Percentiles rank a stretch among this genome's conserved stretches.
These are phyloP conservation scores for Phalloptychus januarius DNA, from an alignment of 2,797 vertebrate species.

Conservation along the genomic window DNA sequence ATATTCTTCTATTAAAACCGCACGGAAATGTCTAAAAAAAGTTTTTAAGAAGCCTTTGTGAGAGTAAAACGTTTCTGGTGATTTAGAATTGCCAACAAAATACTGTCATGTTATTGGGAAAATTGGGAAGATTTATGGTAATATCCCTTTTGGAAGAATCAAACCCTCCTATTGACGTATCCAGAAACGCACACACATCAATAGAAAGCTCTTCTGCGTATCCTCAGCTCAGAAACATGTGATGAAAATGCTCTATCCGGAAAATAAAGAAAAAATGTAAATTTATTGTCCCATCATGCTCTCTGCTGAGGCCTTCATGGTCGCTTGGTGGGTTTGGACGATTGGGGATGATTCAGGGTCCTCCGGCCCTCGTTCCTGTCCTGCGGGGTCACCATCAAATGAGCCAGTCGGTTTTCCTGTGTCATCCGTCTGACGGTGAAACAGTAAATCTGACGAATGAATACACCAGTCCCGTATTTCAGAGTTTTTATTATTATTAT, in stretches of 20 bases:
- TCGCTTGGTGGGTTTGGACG: conserved; percentile 58
- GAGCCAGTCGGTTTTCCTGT: conserved; percentile 64
- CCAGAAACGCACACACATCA: conserved; percentile 30
- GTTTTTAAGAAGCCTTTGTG: neutral
- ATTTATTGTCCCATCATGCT: conserved; percentile 59
- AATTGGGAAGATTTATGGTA: neutral
- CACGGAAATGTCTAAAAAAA: neutral
- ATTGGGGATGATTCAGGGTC: conserved; percentile 67
- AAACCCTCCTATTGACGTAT: neutral
- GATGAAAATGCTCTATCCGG: conserved; percentile 55
- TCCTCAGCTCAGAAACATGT: conserved; percentile 45
- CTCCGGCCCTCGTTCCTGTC: neutral
- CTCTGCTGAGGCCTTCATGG: conserved; percentile 62
- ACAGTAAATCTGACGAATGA: conserved; percentile 65
- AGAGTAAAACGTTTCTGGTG: neutral
- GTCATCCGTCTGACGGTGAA: conserved; percentile 65
- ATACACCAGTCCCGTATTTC: conserved; percentile 65
- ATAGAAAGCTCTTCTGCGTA: conserved; percentile 32
- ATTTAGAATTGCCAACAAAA: neutral
- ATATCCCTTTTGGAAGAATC: neutral
- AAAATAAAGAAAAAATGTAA: conserved; percentile 63
- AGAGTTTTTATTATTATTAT: conserved; percentile 13
- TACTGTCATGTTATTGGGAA: too few species aligned
- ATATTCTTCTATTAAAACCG: neutral
- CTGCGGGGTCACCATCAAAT: conserved; percentile 63